Evolutionary conservation across 2,888 invertebrate species (phyloP).

Genomic region (Drosophila borborema): DNA sequence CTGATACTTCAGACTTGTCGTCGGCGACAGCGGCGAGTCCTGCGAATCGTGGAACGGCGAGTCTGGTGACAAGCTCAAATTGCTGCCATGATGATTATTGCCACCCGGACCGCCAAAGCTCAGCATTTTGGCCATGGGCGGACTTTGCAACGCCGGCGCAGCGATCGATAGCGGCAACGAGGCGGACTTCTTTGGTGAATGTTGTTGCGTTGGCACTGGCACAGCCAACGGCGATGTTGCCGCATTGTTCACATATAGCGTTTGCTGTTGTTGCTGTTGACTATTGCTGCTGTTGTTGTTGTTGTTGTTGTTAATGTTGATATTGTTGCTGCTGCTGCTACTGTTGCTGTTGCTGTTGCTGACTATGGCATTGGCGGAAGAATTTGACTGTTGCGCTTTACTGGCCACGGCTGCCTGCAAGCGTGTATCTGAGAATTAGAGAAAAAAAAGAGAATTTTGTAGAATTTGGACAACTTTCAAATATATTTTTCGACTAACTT

Average conservation of each 20-base stretch:
- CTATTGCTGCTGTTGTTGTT: neutral
- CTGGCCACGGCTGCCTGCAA: conserved; percentile 67
- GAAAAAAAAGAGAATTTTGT: neutral
- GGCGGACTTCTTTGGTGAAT: conserved; percentile 84
- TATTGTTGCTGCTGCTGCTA: conserved; percentile 24
- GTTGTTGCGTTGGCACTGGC: conserved; percentile 60
- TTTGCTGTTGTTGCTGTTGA: conserved; percentile 39
- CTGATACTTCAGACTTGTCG: conserved; percentile 84
- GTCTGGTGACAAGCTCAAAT: conserved; percentile 82
- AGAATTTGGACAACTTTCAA: too few relatives aligned
- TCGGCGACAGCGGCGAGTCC: conserved; percentile 88
- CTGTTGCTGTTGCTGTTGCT: conserved; percentile 45
- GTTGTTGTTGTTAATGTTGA: conserved; percentile 33
- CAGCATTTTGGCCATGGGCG: conserved; percentile 75
- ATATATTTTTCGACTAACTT: conserved; percentile 59
- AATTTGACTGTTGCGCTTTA: conserved; percentile 71
- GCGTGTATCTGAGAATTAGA: conserved; percentile 51
- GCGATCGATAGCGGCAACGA: conserved; percentile 82
- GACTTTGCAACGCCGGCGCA: conserved; percentile 78
- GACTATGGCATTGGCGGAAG: conserved; percentile 81
- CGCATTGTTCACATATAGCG: conserved; percentile 37
- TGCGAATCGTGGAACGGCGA: conserved; percentile 83
- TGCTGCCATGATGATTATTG: conserved; percentile 54
- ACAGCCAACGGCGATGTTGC: conserved; percentile 58
- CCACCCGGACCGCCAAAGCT: conserved; percentile 78